These are phyloP conservation scores for Drosophila stalkeri DNA, from an alignment of 2,888 invertebrate species.

Conservation along the genomic window DNA sequence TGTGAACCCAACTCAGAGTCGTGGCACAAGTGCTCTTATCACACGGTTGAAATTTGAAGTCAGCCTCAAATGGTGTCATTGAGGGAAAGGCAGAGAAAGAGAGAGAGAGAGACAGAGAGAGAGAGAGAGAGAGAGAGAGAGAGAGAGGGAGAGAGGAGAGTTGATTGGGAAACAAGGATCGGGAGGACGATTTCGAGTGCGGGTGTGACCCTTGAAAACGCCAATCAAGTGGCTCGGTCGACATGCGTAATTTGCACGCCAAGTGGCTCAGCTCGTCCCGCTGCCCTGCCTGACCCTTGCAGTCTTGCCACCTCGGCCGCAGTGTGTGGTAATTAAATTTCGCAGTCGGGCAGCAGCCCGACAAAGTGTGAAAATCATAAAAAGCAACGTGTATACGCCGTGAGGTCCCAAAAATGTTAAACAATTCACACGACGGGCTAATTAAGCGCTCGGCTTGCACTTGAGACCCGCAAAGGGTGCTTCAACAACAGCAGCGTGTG, in stretches of 20 bases:
- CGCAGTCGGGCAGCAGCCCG: constrained; percentile 57
- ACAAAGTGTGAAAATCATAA: constrained; percentile 76
- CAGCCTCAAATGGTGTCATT: constrained; percentile 11
- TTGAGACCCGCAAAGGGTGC: constrained; percentile 65
- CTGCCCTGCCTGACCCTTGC: background rate
- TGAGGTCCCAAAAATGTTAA: constrained; percentile 75
- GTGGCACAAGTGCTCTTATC: constrained; percentile 30
- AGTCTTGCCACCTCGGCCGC: background rate
- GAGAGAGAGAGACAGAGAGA: no score
- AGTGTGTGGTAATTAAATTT: constrained; percentile 70
- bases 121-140: background rate
- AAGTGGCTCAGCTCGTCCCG: constrained; percentile 51
- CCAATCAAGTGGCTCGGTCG: constrained; percentile 74
- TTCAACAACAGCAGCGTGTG: constrained; percentile 15
- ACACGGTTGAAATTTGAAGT: constrained; percentile 22
- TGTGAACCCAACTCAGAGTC: constrained; percentile 26
- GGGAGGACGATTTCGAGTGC: constrained; percentile 33
- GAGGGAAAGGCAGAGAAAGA: background rate
- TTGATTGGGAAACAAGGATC: background rate
- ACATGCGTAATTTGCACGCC: constrained; percentile 79
- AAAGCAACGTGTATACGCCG: constrained; percentile 73
- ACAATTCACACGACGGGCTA: constrained; percentile 76
- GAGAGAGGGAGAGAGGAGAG: background rate
- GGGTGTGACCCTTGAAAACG: constrained; percentile 73
- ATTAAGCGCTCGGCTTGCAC: constrained; percentile 72